Conservation (phyloP, 2,797 vertebrate species). For the Telmatherina bonti region DNA sequence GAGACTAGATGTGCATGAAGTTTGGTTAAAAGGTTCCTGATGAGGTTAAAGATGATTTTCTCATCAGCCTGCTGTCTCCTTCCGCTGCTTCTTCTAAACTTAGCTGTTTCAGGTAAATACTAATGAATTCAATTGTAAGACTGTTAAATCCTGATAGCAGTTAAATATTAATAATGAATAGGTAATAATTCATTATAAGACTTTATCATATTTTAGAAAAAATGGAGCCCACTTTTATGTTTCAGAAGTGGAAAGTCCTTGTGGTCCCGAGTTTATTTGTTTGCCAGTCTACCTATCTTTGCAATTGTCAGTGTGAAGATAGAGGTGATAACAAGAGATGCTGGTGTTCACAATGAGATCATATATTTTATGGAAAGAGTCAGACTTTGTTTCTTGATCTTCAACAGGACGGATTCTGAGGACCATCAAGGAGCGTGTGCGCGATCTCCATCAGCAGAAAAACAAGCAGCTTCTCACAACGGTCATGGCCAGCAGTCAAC, state of each 20-base stretch:
- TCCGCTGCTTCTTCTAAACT: constrained; percentile 46
- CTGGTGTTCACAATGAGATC: constrained; percentile 3
- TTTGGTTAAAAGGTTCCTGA: background rate
- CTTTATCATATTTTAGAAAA: background rate
- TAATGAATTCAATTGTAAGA: background rate
- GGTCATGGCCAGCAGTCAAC: background rate
- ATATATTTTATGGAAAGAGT: background rate
- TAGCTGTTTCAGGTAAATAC: constrained; percentile 16
- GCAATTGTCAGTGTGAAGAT: constrained; percentile 9
- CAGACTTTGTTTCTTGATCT: background rate
- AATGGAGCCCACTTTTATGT: background rate
- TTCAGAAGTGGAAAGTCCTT: background rate
- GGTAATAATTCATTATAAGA: background rate
- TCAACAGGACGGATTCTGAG: constrained; percentile 66
- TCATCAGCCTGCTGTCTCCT: constrained; percentile 23
- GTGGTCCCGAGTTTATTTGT: background rate
- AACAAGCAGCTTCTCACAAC: constrained; percentile 54
- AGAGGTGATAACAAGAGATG: background rate
- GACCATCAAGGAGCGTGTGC: constrained; percentile 69
- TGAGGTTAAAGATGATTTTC: constrained; percentile 51
- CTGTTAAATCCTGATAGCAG: background rate
- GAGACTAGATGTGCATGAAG: background rate
- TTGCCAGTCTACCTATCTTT: constrained; percentile 6
- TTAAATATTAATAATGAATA: background rate
- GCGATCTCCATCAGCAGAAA: constrained; percentile 53